Percentiles rank a stretch among this genome's conserved stretches.
These are phyloP conservation scores for Nasonia giraulti DNA, from an alignment of 1,140 invertebrate genomes.

Conservation along the genomic window DNA sequence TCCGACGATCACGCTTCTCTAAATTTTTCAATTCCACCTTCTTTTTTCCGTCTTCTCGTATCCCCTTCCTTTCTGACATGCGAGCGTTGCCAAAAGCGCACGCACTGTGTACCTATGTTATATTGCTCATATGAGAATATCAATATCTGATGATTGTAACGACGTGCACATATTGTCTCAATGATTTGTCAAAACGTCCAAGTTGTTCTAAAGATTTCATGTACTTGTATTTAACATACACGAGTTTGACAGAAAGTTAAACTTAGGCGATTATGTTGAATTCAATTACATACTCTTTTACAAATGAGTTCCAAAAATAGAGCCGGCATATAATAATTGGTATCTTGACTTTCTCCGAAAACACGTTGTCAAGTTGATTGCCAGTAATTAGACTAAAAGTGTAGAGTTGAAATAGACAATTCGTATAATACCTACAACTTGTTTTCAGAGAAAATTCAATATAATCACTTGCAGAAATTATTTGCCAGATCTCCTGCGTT, in stretches of 20 bases:
- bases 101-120: not conserved
- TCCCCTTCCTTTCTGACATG: not conserved
- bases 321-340: not conserved
- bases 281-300: not conserved
- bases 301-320: not conserved
- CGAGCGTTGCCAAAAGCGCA: not conserved
- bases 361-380: too few relatives aligned
- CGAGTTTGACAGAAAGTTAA: not conserved
- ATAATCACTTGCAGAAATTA: not conserved
- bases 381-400: not conserved
- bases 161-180: not conserved
- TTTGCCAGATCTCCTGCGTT: not conserved
- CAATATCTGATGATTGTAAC: not conserved
- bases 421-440: not conserved
- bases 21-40: conserved; percentile 28
- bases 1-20: conserved; percentile 66
- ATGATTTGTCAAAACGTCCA: not conserved
- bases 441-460: not conserved
- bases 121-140: not conserved
- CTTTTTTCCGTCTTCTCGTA: not conserved
- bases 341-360: too few relatives aligned
- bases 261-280: not conserved
- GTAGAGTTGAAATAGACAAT: not conserved
- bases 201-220: not conserved
- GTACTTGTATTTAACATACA: not conserved